Evolutionary conservation across 2,888 invertebrate species (phyloP), one percentile per base, ranked within the genome.

Genomic region (Sinotaia quadrata): DNA sequence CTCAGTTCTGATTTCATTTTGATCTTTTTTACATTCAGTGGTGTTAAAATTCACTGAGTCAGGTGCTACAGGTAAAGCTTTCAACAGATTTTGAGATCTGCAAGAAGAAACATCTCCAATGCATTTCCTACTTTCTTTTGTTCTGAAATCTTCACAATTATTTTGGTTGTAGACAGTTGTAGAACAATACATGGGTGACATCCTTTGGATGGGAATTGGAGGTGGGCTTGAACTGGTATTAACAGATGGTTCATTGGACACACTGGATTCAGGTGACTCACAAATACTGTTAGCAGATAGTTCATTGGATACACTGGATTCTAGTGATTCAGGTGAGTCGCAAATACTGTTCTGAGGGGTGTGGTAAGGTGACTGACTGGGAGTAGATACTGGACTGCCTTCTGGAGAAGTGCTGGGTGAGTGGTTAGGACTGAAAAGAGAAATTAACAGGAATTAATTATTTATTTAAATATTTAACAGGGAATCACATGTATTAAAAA

Each of bases 301-400:
- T 29, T 41, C 31, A 27, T 41, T 36, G 21, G 57, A 41, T 37
- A 34, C 10, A 33, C 37, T 27, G 3, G 58, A 34, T 21, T 58
- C 51, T 41, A 74, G 70, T 54, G 77, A 67, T 52, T 75, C 71
- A 36, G 74, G 68, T 8, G 78, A 68, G 59, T 83, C 81, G 27
- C 75, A 72, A 59, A 80, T 68, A 68, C 82, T 82, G 72, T 77
- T 77, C 65, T 78, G 66, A 34, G 75, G 75, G 12, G 75, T 75
- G 58, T 72, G 73, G 33, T 68, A 75, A 0, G 79, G 82, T 18
- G 81, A 81, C 61, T 82, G 79, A 27, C 80, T 78, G 10, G 83
- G 84, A 4, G 82, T 82, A 49, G 81, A 82, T 2, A 82, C 82
- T 8, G 82, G 83, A 62, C 82, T 82, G 7, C 81, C 84, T 51